Evolutionary conservation across 1,140 invertebrate species (phyloP).

Genomic region (Paraescarpia echinospica): DNA sequence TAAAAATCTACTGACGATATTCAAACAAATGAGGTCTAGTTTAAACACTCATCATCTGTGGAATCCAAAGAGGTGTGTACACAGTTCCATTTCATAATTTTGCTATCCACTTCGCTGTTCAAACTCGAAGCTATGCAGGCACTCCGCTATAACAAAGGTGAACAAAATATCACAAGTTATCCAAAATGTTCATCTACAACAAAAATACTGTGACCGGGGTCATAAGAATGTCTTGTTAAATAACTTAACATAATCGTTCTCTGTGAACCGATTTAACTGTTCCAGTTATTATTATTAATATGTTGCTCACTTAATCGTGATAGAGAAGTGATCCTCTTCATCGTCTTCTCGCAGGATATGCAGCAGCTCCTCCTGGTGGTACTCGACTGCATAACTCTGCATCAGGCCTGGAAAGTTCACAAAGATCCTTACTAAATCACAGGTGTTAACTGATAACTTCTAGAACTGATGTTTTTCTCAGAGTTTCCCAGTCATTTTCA

Average conservation of each 20-base stretch:
- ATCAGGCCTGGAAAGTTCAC: neutral
- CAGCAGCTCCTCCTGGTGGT: slow-evolving; percentile 42
- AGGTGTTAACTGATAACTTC: too few species aligned
- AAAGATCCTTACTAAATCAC: neutral
- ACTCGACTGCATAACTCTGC: slow-evolving; percentile 38
- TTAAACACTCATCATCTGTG: too few species aligned
- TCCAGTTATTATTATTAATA: neutral
- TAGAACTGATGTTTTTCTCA: too few species aligned
- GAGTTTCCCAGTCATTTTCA: too few species aligned
- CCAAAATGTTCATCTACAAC: neutral
- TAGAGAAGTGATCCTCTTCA: slow-evolving; percentile 44
- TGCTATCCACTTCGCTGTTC: too few species aligned
- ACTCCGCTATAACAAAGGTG: neutral
- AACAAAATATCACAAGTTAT: neutral
- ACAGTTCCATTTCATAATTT: too few species aligned
- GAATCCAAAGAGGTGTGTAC: too few species aligned
- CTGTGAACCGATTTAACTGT: neutral
- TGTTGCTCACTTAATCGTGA: slow-evolving; percentile 32
- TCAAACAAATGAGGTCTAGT: too few species aligned
- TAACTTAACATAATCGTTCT: neutral
- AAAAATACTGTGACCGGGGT: neutral
- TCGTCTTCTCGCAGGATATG: slow-evolving; percentile 48
- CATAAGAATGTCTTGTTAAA: neutral
- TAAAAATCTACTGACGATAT: too few species aligned
- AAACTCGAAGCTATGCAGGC: neutral